Base-by-base conservation (phyloP, 2,797 vertebrate species). In the Acipenser oxyrinchus region DNA sequence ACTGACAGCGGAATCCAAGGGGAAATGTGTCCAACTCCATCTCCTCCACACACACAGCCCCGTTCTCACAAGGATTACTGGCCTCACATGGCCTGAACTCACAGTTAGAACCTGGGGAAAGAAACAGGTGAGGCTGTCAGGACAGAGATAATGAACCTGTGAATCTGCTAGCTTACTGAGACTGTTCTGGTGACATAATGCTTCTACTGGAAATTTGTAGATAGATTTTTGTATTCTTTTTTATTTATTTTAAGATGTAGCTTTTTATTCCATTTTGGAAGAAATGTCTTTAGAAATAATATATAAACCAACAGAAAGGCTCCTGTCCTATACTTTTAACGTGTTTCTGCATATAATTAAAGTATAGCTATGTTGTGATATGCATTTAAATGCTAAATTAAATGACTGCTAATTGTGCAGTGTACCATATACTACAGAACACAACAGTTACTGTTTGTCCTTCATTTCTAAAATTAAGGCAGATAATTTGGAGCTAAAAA, bases 61-160 rank as follows among this genome's bases (percentile, higher is more conserved):
- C 86, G 0, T 91, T 93, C 87, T 94, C 89, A 75, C 88, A 92
- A 76, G 88, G 89, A 82, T 89, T 86, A 71, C 73, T 83, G 79
- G 79, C 82, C 79, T 93, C 87, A 57, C 88, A 93, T 64, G 89
- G 87, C 71, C 81, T 77, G 75, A 88, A 85, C 79, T 93, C 90
- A 77, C 91, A 92, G 79, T 89, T 87, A 74, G 79, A 72, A 75
- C 88, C 90, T 93, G 78, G 53, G 77, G 85, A 63, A 74, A 77
- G 51, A 79, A 75, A 79, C 37, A 7, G 4, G 50, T 10, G 71
- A 73, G 73, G 63, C 69, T 69, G 58, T 70, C 65, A 70, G 57
- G 37, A 66, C 59, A 70, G 71, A 67, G 65, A 6, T 72, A 71
- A 73, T 71, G 69, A 77, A 75, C 9, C 63, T 10, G 15, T 8